These are phyloP conservation scores for Papilio polyxenes DNA, from an alignment of 1,140 invertebrate genomes.

Conservation along the genomic window DNA sequence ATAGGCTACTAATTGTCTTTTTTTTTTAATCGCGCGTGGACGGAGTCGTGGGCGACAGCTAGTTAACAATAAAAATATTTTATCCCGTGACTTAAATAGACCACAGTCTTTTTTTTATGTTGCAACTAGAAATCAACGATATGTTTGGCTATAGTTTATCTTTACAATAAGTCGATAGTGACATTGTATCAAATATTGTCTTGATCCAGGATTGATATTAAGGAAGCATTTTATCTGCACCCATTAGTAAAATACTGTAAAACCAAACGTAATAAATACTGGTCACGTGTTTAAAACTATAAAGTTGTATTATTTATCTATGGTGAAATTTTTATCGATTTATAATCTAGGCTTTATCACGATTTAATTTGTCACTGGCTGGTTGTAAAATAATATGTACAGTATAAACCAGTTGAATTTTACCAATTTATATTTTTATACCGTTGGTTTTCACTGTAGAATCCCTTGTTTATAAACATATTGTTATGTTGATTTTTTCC, in stretches of 20 bases:
- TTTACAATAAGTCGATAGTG: neutral
- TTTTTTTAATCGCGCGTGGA: too few relatives aligned
- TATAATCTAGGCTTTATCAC: neutral
- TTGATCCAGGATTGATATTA: neutral
- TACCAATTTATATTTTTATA: neutral
- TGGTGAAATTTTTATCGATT: neutral
- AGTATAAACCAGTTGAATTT: neutral
- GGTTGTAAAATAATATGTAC: neutral
- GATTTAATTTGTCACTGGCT: neutral
- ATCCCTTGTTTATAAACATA: too few relatives aligned
- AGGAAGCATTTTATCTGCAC: neutral
- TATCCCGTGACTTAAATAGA: too few relatives aligned
- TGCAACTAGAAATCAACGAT: too few relatives aligned
- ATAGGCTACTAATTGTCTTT: too few relatives aligned
- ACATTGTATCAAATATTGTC: neutral
- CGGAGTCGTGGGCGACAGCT: too few relatives aligned
- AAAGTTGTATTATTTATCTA: neutral
- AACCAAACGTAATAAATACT: neutral
- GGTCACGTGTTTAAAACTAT: neutral
- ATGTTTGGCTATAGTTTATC: too few relatives aligned
- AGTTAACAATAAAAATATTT: too few relatives aligned
- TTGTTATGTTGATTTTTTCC: too few relatives aligned
- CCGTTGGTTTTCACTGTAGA: too few relatives aligned
- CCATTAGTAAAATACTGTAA: constrained; percentile 9
- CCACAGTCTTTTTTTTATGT: too few relatives aligned